A percentile compares a stretch with the other conserved stretches of the same genome.
These are phyloP conservation scores for Trematocara variabile DNA, from an alignment of 2,113 vertebrate genomes.

Conservation along the genomic window DNA sequence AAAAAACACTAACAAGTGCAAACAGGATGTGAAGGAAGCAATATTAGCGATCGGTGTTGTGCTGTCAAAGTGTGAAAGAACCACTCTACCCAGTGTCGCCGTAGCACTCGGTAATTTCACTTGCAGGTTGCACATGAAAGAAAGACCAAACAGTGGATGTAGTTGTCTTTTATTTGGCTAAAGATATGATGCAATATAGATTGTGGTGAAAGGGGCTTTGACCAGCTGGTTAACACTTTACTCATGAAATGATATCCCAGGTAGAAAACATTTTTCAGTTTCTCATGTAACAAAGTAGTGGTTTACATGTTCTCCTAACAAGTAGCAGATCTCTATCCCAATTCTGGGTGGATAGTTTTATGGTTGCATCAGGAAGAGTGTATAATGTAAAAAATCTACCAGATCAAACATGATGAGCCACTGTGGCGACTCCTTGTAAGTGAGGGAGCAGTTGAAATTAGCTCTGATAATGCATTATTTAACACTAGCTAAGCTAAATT, in stretches of 20 bases:
- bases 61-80: background rate
- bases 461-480: background rate
- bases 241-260: background rate
- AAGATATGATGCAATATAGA: background rate
- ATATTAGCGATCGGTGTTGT: background rate
- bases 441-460: background rate
- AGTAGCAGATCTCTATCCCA: background rate
- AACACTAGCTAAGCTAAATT: background rate
- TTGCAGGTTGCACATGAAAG: accelerated
- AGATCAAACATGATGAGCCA: background rate
- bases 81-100: background rate
- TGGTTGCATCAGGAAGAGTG: background rate
- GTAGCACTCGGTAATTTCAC: background rate
- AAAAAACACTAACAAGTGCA: background rate
- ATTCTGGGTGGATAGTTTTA: background rate
- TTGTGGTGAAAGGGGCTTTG: background rate
- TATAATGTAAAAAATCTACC: background rate
- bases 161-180: background rate
- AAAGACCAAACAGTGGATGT: background rate
- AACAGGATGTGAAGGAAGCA: background rate
- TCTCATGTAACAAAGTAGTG: background rate
- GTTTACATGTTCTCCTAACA: background rate
- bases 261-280: background rate
- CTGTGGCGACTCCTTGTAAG: background rate
- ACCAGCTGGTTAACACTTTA: background rate